Evolutionary conservation across 2,797 vertebrate genomes (phyloP), one percentile per base, ranked within the genome.

Genomic region (Crenichthys baileyi): DNA sequence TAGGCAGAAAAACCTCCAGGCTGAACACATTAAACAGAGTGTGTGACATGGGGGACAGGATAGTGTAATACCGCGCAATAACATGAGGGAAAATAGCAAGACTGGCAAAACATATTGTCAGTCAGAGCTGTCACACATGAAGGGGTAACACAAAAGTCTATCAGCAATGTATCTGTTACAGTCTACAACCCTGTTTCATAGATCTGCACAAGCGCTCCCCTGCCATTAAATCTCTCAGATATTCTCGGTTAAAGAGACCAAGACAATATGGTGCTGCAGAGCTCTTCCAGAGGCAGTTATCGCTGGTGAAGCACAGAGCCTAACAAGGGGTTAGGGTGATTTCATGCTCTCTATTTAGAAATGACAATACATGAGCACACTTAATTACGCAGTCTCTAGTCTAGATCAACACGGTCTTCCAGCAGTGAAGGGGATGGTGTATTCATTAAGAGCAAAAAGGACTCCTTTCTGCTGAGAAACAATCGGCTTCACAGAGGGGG

Each of bases 361-460:
- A 95, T 92, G 93, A 94, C 92, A 91, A 94, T 93, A 94, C 92
- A 94, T 88, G 92, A 95, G 93, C 89, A 82, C 88, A 92, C 91
- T 94, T 95, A 93, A 95, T 95, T 95, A 95, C 88, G 89, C 85
- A 80, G 88, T 89, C 86, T 92, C 84, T 84, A 87, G 90, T 91
- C 90, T 94, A 89, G 92, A 95, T 96, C 94, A 95, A 94, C 94
- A 93, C 84, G 92, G 91, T 94, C 89, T 94, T 90, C 89, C 84
- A 89, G 90, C 91, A 90, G 93, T 78, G 87, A 81, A 76, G 88
- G 90, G 85, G 91, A 92, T 84, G 84, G 86, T 89, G 92, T 88
- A 82, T 93, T 95, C 92, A 95, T 95, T 95, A 94, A 91, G 91
- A 93, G 91, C 91, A 90, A 73, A 48, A 91, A 89, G 83, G 84